Conservation (phyloP, 2,888 invertebrate genomes). For the Lottia gigantea region DNA sequence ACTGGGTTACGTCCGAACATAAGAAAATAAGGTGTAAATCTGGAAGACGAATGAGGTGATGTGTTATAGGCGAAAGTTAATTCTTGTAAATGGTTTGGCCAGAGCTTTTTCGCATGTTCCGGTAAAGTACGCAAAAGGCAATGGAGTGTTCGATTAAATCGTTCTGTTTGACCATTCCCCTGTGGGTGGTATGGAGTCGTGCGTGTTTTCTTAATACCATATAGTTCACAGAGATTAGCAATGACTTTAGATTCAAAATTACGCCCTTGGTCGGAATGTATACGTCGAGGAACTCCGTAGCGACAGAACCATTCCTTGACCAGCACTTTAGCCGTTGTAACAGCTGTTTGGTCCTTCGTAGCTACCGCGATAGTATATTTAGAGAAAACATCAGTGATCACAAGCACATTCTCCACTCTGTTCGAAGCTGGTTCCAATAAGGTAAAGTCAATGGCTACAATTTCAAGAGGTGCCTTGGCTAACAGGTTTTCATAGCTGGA, state of each 20-base stretch:
- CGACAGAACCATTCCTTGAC: constrained; percentile 23
- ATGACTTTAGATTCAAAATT: constrained; percentile 27
- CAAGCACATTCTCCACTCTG: constrained; percentile 38
- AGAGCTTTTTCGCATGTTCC: constrained; percentile 18
- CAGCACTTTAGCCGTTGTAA: constrained; percentile 8
- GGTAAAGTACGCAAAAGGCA: constrained; percentile 26
- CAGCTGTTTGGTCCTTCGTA: constrained; percentile 19
- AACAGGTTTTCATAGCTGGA: constrained; percentile 24
- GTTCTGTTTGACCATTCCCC: constrained; percentile 26
- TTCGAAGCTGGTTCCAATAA: constrained; percentile 28
- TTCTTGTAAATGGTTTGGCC: constrained; percentile 22
- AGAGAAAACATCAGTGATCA: constrained; percentile 40
- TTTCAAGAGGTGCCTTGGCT: constrained; percentile 33
- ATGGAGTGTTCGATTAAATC: constrained; percentile 28
- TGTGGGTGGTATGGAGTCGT: constrained; percentile 30
- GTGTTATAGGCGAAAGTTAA: constrained; percentile 25
- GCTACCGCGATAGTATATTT: constrained; percentile 19
- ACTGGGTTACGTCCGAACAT: constrained; percentile 25
- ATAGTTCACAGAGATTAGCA: constrained; percentile 20
- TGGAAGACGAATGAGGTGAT: constrained; percentile 24
- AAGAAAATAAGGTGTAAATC: constrained; percentile 22
- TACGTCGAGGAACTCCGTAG: constrained; percentile 20
- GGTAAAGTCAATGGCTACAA: constrained; percentile 40
- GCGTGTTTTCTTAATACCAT: constrained; percentile 20
- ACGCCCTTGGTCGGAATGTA: constrained; percentile 29